Percentiles rank a stretch among this genome's conserved stretches.
phyloP scores from a whole-genome alignment of 2,113 vertebrate species.

The Tachuris rubrigastra region DNA sequence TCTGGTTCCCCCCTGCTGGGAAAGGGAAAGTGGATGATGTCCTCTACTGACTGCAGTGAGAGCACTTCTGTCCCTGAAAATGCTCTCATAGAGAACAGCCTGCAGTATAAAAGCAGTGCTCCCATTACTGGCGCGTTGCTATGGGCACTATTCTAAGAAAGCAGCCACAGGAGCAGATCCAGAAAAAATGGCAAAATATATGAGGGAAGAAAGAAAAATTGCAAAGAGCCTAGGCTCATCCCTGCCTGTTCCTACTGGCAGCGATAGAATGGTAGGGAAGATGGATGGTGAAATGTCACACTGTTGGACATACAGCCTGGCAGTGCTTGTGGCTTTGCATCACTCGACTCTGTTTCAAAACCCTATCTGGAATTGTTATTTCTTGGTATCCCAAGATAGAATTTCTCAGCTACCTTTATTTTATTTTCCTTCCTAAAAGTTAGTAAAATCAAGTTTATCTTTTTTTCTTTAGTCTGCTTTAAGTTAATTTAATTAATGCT shows the following conservation, averaged over 20 bases:
- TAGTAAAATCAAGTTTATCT: not conserved
- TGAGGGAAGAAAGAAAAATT: not conserved
- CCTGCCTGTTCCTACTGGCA: not conserved
- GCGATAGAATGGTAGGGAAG: fast-evolving
- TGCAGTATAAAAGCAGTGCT: not conserved
- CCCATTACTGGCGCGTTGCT: not conserved
- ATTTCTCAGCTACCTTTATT: not conserved
- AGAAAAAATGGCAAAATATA: not conserved
- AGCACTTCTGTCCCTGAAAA: not conserved
- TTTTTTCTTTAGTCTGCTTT: not conserved
- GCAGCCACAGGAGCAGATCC: not conserved
- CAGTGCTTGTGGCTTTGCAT: not conserved
- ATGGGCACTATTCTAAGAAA: not conserved
- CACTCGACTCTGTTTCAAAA: fast-evolving
- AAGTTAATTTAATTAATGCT: not conserved
- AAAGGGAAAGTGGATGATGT: not conserved
- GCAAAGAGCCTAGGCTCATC: not conserved
- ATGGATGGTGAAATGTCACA: fast-evolving
- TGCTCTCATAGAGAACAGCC: not conserved
- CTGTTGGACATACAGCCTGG: not conserved
- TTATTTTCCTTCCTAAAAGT: not conserved
- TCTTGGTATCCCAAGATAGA: not conserved
- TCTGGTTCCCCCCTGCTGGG: not conserved
- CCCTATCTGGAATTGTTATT: not conserved
- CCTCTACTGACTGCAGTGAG: not conserved